Evolutionary conservation across 2,888 invertebrate species (phyloP).

Genomic region (Agrypnus murinus): DNA sequence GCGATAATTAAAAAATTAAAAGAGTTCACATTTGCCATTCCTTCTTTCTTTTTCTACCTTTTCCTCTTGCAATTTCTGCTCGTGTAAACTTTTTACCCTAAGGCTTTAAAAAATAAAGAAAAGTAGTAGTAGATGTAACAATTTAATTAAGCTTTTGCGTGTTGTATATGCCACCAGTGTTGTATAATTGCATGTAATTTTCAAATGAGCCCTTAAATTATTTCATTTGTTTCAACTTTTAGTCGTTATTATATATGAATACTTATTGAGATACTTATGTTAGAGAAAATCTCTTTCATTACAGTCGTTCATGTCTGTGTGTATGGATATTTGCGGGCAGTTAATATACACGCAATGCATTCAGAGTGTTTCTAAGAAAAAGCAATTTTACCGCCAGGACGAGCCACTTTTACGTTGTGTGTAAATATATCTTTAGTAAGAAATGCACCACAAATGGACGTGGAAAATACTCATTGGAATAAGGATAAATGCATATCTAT

Average conservation of each 20-base stretch:
- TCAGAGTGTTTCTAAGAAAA: conserved; percentile 43
- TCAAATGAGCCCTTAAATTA: conserved; percentile 40
- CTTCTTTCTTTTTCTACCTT: too few relatives aligned
- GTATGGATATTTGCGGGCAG: conserved; percentile 30
- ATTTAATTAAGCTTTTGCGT: conserved; percentile 48
- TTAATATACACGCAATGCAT: conserved; percentile 45
- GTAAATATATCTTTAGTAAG: too few relatives aligned
- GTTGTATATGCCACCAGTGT: conserved; percentile 41
- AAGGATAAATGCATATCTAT: too few relatives aligned
- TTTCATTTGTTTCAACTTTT: conserved; percentile 34
- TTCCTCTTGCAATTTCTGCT: too few relatives aligned
- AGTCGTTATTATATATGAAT: conserved; percentile 31
- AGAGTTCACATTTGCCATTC: too few relatives aligned
- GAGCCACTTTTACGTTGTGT: conserved; percentile 7
- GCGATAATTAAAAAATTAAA: too few relatives aligned
- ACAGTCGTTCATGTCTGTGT: too few relatives aligned
- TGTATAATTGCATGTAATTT: conserved; percentile 44
- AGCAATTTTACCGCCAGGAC: conserved; percentile 31
- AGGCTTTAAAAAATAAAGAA: too few relatives aligned
- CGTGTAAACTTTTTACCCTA: too few relatives aligned
- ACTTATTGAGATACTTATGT: neutral
- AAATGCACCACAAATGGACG: too few relatives aligned
- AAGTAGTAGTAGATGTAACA: neutral
- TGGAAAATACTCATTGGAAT: too few relatives aligned
- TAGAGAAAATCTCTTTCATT: too few relatives aligned